Evolutionary conservation across 1,140 invertebrate species (phyloP).

Genomic region (Lepidotrigona ventralis): DNA sequence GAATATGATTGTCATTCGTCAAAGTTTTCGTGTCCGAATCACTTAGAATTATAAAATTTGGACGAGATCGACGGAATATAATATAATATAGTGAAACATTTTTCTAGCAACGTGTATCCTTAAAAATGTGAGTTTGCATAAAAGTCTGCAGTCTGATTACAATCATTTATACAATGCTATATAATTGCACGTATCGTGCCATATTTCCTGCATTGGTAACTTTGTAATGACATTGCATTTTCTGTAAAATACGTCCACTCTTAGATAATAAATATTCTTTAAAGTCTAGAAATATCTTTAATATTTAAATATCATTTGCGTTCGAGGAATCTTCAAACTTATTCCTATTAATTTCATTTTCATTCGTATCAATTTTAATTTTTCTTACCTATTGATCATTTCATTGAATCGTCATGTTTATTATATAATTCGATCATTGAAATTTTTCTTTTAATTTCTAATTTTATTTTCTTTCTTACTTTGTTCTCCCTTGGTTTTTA

Average conservation of each 20-base stretch:
- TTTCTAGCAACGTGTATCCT: too few species aligned
- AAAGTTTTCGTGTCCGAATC: neutral
- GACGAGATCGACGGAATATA: too few species aligned
- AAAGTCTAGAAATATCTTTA: accelerated
- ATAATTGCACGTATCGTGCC: neutral
- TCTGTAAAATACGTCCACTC: neutral
- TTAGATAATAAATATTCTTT: neutral
- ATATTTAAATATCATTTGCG: neutral
- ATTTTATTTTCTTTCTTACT: neutral
- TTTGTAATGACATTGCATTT: neutral
- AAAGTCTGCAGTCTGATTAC: too few species aligned
- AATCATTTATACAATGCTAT: neutral
- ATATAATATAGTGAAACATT: too few species aligned
- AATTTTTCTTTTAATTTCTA: neutral
- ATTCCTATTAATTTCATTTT: too few species aligned
- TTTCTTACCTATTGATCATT: too few species aligned
- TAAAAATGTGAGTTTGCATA: too few species aligned
- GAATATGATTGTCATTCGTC: neutral
- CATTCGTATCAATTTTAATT: too few species aligned
- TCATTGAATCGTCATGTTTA: too few species aligned
- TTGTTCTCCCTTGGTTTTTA: neutral
- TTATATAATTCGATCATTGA: too few species aligned
- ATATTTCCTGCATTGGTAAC: neutral
- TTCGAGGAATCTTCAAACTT: too few species aligned
- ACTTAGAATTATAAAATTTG: neutral